Base-by-base conservation (phyloP, 2,113 vertebrate genomes). In the Burhinus oedicnemus region DNA sequence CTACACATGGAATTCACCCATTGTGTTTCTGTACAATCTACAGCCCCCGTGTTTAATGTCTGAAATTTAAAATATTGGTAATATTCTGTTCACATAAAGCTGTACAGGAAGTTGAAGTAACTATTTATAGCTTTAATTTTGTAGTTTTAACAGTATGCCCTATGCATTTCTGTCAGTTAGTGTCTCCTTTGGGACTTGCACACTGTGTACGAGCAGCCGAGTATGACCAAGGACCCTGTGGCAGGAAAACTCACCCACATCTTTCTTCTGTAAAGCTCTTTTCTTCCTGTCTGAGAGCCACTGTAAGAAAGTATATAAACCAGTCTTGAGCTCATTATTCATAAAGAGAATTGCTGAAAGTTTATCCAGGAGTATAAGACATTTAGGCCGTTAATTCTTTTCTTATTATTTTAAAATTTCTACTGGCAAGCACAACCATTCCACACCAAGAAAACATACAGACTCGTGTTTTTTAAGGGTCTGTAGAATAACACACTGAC, bases 221-320 rank as follows among this genome's bases (percentile, higher is more conserved):
- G 11, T 9, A 16, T 2, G 21, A n/a, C n/a, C 4, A 9, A 81
- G 42, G n/a, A 21, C 6, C 6, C 9, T 14, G 16, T 0, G 6
- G 78, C 2, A 0, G 61, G 13, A 84, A 66, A 61, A 98, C 99
- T 98, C 95, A 99, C 99, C 99, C 5, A 98, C 99, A 99, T 99
- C 99, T 96, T 99, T 99, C 98, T 99, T 99, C 97, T 99, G 99
- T 11, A 99, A 93, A 15, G 98, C 98, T 95, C 99, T 98, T 97
- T 99, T 99, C 98, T 99, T 99, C 80, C 99, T 98, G 93, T 99
- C 99, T 5, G 99, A 99, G 64, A 99, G 97, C 99, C 99, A 99
- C 99, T 99, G 95, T 32, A 81, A 95, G 49, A 52, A 89, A 93
- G 92, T 0, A 92, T 6, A 54, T 2, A 23, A 20, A 64, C 22